Conservation (phyloP, 1,140 invertebrate genomes). For the Acyrthosiphon pisum region DNA sequence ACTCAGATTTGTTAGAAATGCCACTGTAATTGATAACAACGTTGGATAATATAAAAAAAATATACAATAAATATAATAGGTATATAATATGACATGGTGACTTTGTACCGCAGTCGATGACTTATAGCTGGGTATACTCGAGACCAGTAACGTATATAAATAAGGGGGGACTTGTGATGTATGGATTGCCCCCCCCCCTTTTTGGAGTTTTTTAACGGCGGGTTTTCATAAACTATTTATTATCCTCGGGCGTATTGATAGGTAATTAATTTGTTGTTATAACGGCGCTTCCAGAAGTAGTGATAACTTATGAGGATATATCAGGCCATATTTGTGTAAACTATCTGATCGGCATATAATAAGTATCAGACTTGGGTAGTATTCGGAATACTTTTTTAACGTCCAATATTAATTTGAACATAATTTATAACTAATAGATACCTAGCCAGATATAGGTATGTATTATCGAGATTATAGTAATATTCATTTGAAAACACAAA, state of each 20-base stretch:
- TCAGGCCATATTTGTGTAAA: not conserved
- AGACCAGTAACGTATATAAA: not conserved
- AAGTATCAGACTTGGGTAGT: no score
- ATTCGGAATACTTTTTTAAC: no score
- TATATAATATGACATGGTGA: not conserved
- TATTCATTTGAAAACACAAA: no score
- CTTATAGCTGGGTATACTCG: not conserved
- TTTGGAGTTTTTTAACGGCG: not conserved
- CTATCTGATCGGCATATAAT: no score
- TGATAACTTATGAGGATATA: not conserved
- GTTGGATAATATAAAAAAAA: not conserved
- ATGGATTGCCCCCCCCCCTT: not conserved
- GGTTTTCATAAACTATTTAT: not conserved
- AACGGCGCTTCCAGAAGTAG: not conserved
- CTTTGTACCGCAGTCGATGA: not conserved
- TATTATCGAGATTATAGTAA: no score
- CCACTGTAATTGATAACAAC: not conserved
- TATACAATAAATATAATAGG: not conserved
- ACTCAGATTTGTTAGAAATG: not conserved
- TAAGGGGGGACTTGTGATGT: no score
- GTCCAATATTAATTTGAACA: no score
- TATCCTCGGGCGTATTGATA: not conserved
- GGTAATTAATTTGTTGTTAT: not conserved
- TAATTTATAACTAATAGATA: no score
- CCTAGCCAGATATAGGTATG: no score